Percentiles rank a stretch among this genome's conserved stretches.
Conservation (phyloP, 2,888 invertebrate species). For the Metallyticus violacea region DNA sequence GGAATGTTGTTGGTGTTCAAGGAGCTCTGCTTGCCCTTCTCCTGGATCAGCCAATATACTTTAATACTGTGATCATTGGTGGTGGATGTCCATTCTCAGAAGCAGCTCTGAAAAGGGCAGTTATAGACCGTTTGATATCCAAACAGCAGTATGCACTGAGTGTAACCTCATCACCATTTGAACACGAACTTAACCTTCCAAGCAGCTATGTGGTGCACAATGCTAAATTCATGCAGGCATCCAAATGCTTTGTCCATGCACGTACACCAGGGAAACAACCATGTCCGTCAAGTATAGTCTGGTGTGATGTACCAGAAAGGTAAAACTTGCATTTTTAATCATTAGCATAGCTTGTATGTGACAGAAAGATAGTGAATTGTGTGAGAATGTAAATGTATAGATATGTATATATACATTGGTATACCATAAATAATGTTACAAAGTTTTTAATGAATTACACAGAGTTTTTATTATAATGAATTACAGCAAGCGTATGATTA, state of each 20-base stretch:
- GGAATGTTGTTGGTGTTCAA: conserved; percentile 69
- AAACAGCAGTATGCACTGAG: neutral
- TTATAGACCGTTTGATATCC: conserved; percentile 42
- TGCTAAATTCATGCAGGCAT: conserved; percentile 39
- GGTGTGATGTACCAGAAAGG: conserved; percentile 52
- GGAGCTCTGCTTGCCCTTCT: conserved; percentile 74
- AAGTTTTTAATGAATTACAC: no score
- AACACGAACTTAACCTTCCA: conserved; percentile 34
- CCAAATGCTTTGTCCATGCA: conserved; percentile 29
- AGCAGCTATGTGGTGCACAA: conserved; percentile 33
- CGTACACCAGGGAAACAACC: conserved; percentile 46
- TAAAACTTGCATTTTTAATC: conserved; percentile 38
- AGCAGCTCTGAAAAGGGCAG: conserved; percentile 57
- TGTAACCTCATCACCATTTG: neutral
- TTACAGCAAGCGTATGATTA: no score
- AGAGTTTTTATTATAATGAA: no score
- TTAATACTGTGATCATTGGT: conserved; percentile 69
- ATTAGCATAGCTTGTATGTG: neutral
- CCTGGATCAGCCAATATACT: conserved; percentile 63
- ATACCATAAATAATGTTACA: no score
- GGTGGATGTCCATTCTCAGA: conserved; percentile 61
- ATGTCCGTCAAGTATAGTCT: conserved; percentile 60
- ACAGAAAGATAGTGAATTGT: neutral
- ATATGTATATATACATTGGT: no score
- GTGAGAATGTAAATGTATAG: no score